Conservation (phyloP, 1,140 invertebrate genomes). For the Lucilia sericata region DNA sequence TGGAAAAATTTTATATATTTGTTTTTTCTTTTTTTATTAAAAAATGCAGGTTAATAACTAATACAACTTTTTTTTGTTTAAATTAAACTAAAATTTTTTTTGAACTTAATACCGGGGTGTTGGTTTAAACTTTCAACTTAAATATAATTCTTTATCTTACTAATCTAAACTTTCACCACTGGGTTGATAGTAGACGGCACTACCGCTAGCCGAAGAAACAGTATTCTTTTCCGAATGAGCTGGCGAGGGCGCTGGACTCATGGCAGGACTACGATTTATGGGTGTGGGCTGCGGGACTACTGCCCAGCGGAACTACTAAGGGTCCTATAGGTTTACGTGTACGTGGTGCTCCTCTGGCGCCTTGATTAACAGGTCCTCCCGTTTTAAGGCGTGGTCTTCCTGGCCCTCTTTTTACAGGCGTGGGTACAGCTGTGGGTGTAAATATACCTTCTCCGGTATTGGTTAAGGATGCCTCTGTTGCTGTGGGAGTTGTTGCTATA, state of each 20-base stretch:
- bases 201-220: background rate
- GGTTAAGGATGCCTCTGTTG: conserved; percentile 45
- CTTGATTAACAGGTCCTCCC: conserved; percentile 74
- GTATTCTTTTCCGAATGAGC: conserved; percentile 38
- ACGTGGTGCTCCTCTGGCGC: conserved; percentile 70
- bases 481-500: conserved; percentile 1
- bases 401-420: conserved; percentile 72
- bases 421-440: conserved; percentile 42
- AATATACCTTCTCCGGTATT: conserved; percentile 44
- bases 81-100: too few species aligned
- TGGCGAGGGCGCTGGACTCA: conserved; percentile 61
- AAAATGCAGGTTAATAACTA: background rate
- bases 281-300: conserved; percentile 66
- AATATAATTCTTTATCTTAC: too few species aligned
- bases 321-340: conserved; percentile 73
- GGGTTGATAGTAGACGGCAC: background rate
- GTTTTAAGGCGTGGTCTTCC: conserved; percentile 80
- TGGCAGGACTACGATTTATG: conserved; percentile 58
- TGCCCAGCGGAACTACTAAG: conserved; percentile 72
- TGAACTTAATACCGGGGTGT: too few species aligned
- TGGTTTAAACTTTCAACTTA: too few species aligned
- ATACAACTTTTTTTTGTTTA: too few species aligned
- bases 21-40: background rate
- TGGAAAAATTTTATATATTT: background rate
- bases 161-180: conserved; percentile 22